phyloP scores from a whole-genome alignment of 2,113 vertebrate species.

The Syrmaticus mikado region DNA sequence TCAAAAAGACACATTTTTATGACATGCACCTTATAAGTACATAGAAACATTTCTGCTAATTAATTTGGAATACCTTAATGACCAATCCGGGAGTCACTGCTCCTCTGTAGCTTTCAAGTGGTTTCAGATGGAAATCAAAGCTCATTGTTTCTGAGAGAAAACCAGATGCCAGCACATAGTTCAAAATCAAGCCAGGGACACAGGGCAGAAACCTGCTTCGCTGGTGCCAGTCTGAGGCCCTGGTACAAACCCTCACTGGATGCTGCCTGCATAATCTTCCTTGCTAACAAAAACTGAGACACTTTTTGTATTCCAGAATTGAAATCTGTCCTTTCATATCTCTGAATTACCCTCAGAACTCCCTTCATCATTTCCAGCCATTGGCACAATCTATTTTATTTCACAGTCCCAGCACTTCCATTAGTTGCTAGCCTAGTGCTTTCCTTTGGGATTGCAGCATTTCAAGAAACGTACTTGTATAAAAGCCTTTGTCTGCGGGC shows the following conservation, averaged over 20 bases:
- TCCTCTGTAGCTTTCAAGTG: not conserved
- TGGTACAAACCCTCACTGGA: accelerated
- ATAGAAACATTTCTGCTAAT: not conserved
- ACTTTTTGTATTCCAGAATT: not conserved
- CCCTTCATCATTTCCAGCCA: not conserved
- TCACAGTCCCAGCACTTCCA: not conserved
- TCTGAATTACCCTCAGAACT: not conserved
- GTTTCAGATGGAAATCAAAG: not conserved
- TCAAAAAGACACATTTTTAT: not conserved
- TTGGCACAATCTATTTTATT: not conserved
- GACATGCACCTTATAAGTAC: not conserved
- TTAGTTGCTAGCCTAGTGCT: not conserved
- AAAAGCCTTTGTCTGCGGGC: not conserved
- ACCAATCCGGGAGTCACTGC: not conserved
- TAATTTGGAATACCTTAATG: slow-evolving; percentile 12
- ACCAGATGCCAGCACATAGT: not conserved
- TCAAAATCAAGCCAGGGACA: not conserved
- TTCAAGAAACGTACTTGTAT: not conserved
- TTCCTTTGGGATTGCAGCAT: not conserved
- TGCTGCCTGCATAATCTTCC: not conserved
- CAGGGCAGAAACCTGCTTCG: not conserved
- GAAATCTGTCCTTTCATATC: not conserved
- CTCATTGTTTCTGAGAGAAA: slow-evolving; percentile 2
- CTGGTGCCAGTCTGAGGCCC: not conserved
- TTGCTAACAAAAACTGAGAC: not conserved